Evolutionary conservation across 2,888 invertebrate genomes (phyloP).

Genomic region (Chironomus riparius): DNA sequence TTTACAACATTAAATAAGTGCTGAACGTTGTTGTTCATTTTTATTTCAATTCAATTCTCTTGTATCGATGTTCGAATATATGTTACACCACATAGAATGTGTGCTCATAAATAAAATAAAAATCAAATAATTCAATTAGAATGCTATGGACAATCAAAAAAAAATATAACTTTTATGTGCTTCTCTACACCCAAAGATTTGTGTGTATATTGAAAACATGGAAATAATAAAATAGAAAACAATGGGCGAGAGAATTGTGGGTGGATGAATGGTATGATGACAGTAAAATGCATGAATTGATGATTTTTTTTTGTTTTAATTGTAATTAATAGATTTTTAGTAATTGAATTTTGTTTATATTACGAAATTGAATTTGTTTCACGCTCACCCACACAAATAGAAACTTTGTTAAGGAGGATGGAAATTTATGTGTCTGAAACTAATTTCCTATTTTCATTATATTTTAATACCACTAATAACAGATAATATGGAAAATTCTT

Average conservation of each 20-base stretch:
- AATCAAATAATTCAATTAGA: constrained; percentile 25
- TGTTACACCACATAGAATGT: not conserved
- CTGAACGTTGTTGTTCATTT: not conserved
- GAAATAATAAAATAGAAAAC: not conserved
- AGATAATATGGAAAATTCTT: not conserved
- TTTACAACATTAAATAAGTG: not conserved
- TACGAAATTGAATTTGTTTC: too few species aligned
- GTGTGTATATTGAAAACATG: not conserved
- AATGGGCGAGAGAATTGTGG: not conserved
- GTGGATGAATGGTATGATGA: not conserved
- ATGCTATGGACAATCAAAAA: not conserved
- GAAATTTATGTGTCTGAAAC: not conserved
- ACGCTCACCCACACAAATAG: too few species aligned
- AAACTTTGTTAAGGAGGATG: too few species aligned
- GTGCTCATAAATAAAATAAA: constrained; percentile 12
- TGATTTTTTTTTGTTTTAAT: too few species aligned
- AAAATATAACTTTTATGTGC: not conserved
- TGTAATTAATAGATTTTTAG: not conserved
- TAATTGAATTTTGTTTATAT: too few species aligned
- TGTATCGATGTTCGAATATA: not conserved
- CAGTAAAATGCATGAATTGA: not conserved
- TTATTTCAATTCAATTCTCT: not conserved
- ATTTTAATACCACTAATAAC: not conserved
- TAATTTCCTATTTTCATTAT: not conserved
- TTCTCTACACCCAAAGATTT: not conserved